These are phyloP conservation scores for Caenorhabditis wallacei DNA, from an alignment of 2,888 invertebrate genomes.

Conservation along the genomic window DNA sequence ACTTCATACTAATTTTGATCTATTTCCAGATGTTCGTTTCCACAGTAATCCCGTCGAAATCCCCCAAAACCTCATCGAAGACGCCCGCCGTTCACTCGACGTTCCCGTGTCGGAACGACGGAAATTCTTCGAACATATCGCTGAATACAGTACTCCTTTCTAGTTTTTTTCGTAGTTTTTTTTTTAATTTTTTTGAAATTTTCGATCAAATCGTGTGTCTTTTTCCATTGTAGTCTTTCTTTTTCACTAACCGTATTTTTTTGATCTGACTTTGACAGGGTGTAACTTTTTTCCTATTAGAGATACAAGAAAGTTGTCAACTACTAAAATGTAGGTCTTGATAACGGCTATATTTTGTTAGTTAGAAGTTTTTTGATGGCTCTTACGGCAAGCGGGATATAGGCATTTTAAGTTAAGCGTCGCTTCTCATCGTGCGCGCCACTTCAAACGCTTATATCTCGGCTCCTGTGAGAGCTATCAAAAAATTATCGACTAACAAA, in stretches of 20 bases:
- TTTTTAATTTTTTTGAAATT: background rate
- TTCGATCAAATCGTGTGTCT: constrained; percentile 39
- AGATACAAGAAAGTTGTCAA: too few relatives aligned
- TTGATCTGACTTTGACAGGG: background rate
- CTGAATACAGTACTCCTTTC: constrained; percentile 80
- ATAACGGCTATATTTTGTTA: too few relatives aligned
- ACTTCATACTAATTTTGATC: background rate
- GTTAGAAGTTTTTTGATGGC: too few relatives aligned
- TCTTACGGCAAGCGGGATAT: too few relatives aligned
- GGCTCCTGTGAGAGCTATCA: too few relatives aligned
- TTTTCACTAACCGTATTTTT: background rate
- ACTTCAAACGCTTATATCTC: too few relatives aligned
- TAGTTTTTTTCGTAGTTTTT: constrained; percentile 53
- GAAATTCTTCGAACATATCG: constrained; percentile 82
- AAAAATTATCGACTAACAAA: too few relatives aligned
- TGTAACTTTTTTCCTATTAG: too few relatives aligned
- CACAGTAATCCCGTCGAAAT: constrained; percentile 78
- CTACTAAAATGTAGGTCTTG: too few relatives aligned
- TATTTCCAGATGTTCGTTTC: constrained; percentile 79
- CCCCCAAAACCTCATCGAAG: constrained; percentile 71
- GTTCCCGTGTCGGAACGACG: constrained; percentile 80
- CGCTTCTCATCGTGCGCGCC: too few relatives aligned
- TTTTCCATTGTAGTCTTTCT: constrained; percentile 43
- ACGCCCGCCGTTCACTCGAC: constrained; percentile 72
- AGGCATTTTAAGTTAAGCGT: too few relatives aligned